Conservation (phyloP, 2,888 invertebrate species). For the Drosophila kokeensis region DNA sequence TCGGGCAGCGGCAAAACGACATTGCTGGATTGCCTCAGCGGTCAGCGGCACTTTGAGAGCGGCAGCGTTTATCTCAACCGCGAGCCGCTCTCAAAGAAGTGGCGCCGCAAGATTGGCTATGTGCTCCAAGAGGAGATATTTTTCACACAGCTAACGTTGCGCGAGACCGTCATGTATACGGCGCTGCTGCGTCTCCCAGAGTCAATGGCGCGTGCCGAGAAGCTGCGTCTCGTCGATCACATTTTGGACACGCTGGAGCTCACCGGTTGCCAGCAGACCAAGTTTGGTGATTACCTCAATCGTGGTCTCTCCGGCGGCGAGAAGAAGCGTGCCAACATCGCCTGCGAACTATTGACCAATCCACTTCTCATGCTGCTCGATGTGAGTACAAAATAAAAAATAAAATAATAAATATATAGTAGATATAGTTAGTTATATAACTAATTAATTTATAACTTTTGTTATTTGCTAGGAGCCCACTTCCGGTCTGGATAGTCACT, state of each 20-base stretch:
- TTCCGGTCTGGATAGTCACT: constrained; percentile 92
- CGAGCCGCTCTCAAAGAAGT: constrained; percentile 88
- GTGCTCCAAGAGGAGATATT: constrained; percentile 93
- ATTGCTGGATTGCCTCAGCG: constrained; percentile 90
- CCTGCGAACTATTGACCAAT: constrained; percentile 92
- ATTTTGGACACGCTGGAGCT: constrained; percentile 91
- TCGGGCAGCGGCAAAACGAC: constrained; percentile 93
- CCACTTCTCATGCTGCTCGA: constrained; percentile 92
- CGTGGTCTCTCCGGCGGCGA: constrained; percentile 93
- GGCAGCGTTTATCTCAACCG: constrained; percentile 89
- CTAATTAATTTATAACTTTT: neutral
- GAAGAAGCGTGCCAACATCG: constrained; percentile 93
- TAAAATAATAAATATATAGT: neutral
- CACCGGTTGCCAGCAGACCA: constrained; percentile 90
- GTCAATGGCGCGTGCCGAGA: constrained; percentile 89
- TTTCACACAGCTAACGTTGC: constrained; percentile 91
- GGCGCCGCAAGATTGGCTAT: constrained; percentile 91
- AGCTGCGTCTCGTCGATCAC: constrained; percentile 91
- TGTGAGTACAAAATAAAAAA: constrained; percentile 86
- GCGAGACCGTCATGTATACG: constrained; percentile 90
- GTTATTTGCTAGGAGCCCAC: constrained; percentile 89
- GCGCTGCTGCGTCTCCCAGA: constrained; percentile 89
- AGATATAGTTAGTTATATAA: neutral
- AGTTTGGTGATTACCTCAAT: constrained; percentile 91
- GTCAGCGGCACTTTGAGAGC: constrained; percentile 88